Evolutionary conservation across 2,113 vertebrate species (phyloP).

Genomic region (Lutjanus erythropterus): DNA sequence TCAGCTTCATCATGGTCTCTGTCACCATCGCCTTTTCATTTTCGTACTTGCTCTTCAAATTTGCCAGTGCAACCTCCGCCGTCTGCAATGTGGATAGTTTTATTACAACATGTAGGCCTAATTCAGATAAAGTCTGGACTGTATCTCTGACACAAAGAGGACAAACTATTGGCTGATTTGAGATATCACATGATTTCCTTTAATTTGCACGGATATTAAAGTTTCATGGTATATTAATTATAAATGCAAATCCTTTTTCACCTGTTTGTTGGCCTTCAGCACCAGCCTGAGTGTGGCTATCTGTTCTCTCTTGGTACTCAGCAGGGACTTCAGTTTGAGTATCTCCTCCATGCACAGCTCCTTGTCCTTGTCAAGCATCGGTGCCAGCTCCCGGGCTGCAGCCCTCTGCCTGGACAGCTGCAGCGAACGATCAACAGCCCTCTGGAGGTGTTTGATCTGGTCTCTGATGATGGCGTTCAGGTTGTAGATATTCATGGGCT

Average conservation of each 20-base stretch:
- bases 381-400: slow-evolving; percentile 92
- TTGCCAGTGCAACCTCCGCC: slow-evolving; percentile 95
- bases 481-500: slow-evolving; percentile 99
- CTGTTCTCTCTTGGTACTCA: slow-evolving; percentile 98
- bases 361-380: slow-evolving; percentile 96
- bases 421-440: slow-evolving; percentile 95
- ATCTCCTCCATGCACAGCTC: slow-evolving; percentile 98
- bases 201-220: background rate
- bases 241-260: slow-evolving; percentile 60
- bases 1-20: slow-evolving; percentile 98
- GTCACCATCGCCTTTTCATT: slow-evolving; percentile 98
- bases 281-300: slow-evolving; percentile 96
- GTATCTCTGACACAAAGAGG: slow-evolving; percentile 4
- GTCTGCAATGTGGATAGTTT: slow-evolving; percentile 83
- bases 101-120: background rate
- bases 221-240: background rate
- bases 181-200: background rate
- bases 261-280: slow-evolving; percentile 99
- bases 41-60: slow-evolving; percentile 99
- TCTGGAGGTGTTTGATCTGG: slow-evolving; percentile 98
- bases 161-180: background rate
- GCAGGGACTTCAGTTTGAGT: slow-evolving; percentile 95
- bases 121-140: background rate
- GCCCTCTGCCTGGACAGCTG: slow-evolving; percentile 95
- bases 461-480: slow-evolving; percentile 98